phyloP scores from a whole-genome alignment of 2,888 invertebrate species.

The Heliconius hortense region DNA sequence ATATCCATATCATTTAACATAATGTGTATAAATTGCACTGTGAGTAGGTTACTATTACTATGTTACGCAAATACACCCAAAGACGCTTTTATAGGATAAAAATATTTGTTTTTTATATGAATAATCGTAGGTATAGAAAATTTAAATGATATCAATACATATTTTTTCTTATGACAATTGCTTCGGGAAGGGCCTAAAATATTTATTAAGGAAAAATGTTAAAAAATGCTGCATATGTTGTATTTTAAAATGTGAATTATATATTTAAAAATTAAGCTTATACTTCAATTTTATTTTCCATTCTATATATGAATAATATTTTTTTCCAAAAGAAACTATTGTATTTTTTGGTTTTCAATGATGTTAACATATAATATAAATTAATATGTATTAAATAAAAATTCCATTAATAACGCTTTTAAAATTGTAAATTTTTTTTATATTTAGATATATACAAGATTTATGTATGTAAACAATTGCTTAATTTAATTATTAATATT shows the following conservation, averaged over 20 bases:
- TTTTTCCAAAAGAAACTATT: neutral
- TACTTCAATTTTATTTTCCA: too few relatives aligned
- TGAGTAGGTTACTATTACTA: slow-evolving; percentile 38
- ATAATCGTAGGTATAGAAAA: slow-evolving; percentile 12
- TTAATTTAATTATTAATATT: neutral
- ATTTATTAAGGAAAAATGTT: neutral
- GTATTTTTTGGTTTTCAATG: neutral
- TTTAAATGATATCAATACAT: neutral
- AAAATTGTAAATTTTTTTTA: neutral
- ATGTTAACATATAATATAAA: neutral
- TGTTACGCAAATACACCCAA: slow-evolving; percentile 51
- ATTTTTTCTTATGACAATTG: neutral
- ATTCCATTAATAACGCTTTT: neutral
- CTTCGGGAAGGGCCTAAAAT: neutral
- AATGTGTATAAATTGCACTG: slow-evolving; percentile 46
- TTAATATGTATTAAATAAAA: neutral
- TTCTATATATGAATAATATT: neutral
- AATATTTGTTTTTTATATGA: slow-evolving; percentile 32
- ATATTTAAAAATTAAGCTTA: too few relatives aligned
- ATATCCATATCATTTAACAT: slow-evolving; percentile 50
- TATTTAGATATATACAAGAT: neutral
- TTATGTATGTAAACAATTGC: neutral
- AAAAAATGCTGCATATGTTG: too few relatives aligned
- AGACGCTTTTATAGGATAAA: slow-evolving; percentile 56
- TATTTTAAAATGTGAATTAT: neutral